Evolutionary conservation across 1,140 invertebrate species (phyloP).

Genomic region (Episyrphus balteatus): DNA sequence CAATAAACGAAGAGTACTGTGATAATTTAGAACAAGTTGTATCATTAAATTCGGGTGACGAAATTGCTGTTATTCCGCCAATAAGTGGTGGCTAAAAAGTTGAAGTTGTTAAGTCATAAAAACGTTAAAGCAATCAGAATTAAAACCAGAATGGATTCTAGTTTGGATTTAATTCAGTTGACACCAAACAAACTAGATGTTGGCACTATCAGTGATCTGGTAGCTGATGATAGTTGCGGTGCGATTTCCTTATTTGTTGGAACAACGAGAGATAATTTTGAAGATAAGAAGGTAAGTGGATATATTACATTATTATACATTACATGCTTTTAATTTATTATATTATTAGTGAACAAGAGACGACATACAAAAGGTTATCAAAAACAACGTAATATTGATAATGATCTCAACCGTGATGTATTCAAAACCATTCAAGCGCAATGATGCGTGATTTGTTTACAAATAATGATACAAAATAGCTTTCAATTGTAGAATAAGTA

Average conservation of each 20-base stretch:
- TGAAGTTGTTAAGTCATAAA: not conserved
- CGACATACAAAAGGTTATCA: too few species aligned
- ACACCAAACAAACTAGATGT: slow-evolving; percentile 55
- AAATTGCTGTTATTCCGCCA: slow-evolving; percentile 76
- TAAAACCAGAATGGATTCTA: slow-evolving; percentile 3
- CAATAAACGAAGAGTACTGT: slow-evolving; percentile 69
- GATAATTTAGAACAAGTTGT: slow-evolving; percentile 42
- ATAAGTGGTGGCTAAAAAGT: slow-evolving; percentile 63
- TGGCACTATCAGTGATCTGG: slow-evolving; percentile 52
- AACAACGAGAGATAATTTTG: slow-evolving; percentile 82
- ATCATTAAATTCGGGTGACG: slow-evolving; percentile 52
- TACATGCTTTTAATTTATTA: too few species aligned
- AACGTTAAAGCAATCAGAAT: not conserved
- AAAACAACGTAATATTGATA: too few species aligned
- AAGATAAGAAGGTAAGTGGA: slow-evolving; percentile 58
- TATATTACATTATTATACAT: not conserved
- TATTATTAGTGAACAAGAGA: too few species aligned
- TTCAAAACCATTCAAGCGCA: not conserved
- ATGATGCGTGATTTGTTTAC: too few species aligned
- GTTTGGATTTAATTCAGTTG: slow-evolving; percentile 55
- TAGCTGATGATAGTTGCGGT: slow-evolving; percentile 65
- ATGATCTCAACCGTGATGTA: too few species aligned
- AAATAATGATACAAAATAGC: too few species aligned
- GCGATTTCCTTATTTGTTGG: slow-evolving; percentile 84
- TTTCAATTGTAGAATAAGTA: too few species aligned